Evolutionary conservation across 2,113 vertebrate genomes (phyloP).

Genomic region (Melospiza melodia): DNA sequence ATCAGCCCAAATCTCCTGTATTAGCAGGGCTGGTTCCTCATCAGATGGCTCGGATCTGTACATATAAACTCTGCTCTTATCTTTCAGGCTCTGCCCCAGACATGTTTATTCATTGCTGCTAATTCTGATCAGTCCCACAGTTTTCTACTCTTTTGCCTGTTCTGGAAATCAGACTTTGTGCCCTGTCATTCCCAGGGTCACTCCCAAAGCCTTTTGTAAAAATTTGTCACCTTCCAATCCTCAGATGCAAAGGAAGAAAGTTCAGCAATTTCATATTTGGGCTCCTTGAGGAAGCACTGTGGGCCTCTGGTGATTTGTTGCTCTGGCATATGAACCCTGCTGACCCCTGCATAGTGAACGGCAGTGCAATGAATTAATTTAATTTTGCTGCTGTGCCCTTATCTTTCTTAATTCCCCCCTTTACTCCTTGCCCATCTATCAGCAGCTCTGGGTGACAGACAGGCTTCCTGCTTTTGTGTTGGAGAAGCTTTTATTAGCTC

Average conservation of each 20-base stretch:
- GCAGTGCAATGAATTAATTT: constrained; percentile 49
- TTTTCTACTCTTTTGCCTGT: background rate
- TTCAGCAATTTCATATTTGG: constrained; percentile 15
- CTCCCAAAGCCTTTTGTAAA: background rate
- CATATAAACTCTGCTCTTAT: background rate
- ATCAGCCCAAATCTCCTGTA: constrained; percentile 17
- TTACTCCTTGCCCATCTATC: constrained; percentile 34
- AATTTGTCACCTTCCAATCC: background rate
- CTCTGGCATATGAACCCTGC: background rate
- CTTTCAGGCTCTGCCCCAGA: background rate
- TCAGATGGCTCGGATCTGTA: background rate
- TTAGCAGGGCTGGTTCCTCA: constrained; percentile 18
- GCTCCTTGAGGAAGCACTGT: background rate
- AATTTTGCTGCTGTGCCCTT: constrained; percentile 53
- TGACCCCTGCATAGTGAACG: background rate
- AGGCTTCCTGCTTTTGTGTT: constrained; percentile 57
- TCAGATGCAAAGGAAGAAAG: background rate
- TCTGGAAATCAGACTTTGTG: background rate
- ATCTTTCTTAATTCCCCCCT: constrained; percentile 58
- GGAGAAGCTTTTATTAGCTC: constrained; percentile 40
- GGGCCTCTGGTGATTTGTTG: constrained; percentile 4
- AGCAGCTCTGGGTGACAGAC: constrained; percentile 26
- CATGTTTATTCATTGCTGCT: background rate
- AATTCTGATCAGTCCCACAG: background rate
- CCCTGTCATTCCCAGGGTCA: background rate